Base-by-base conservation (phyloP, 2,113 vertebrate species). In the Polypterus bichir region DNA sequence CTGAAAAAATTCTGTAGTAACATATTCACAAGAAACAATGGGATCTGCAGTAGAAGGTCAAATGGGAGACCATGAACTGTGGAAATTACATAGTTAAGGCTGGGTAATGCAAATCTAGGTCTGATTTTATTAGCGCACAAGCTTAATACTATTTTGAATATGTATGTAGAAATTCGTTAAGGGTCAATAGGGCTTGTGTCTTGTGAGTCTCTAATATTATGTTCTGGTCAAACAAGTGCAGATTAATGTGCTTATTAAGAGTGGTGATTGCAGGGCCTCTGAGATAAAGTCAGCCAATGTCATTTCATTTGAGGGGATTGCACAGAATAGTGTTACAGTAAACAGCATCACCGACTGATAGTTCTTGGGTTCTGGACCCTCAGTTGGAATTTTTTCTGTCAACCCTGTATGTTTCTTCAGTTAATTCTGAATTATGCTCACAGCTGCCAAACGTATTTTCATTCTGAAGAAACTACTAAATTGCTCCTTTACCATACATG, bases 131-230 rank as follows among this genome's bases (percentile, higher is more conserved):
- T 52, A 52, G 51, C 51, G 1, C 27, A 10, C 4, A 10, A 8
- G 3, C 51, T 52, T 52, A 52, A 52, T 52, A 52, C 4, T 45
- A 27, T 58, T 58, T 7, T 27, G 56, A 27, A 27, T 58, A 27
- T 44, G 3, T 5, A 58, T 58, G 56, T 58, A 27, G 27, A 45
- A 9, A 58, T 58, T 44, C 44, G 27, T 58, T 58, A 58, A 27
- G 56, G 56, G 56, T 58, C 56, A 58, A 45, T 4, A 58, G 46
- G 4, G 44, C 44, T 45, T 44, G 27, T 45, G 5, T 45, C 27
- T 58, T 1, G 56, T 45, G n/a, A 58, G 5, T 58, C 56, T 58
- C 56, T 58, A 58, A 58, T 45, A 44, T 58, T 7, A 58, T 44
- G 46, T 45, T 45, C 56, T 44, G 3, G 27, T 4, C 56, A 58